Conservation (phyloP, 2,113 vertebrate genomes). For the Oncorhynchus tshawytscha region DNA sequence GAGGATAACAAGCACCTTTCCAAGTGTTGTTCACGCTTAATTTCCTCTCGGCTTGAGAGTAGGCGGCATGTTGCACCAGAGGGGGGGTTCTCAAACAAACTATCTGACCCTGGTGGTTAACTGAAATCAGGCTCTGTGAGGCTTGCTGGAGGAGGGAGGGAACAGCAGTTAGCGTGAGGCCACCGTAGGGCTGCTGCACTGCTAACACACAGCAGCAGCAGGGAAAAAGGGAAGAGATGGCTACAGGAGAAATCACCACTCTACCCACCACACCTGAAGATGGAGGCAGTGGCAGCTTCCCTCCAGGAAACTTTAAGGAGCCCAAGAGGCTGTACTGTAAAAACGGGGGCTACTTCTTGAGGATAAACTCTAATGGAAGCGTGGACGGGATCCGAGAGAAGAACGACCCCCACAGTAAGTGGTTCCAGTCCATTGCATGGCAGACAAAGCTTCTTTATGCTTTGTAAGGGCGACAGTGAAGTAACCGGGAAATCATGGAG, state of each 20-base stretch:
- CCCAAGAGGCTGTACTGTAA: slow-evolving; percentile 95
- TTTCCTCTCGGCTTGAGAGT: slow-evolving; percentile 10
- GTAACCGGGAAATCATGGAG: slow-evolving; percentile 25
- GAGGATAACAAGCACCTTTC: background rate
- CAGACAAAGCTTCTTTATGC: slow-evolving; percentile 60
- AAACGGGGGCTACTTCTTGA: slow-evolving; percentile 93
- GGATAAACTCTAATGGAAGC: slow-evolving; percentile 87
- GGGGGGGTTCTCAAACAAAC: slow-evolving; percentile 34
- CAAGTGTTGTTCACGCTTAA: slow-evolving; percentile 11
- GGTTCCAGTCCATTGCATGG: slow-evolving; percentile 21
- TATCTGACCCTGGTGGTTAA: slow-evolving; percentile 60
- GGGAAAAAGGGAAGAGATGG: slow-evolving; percentile 65
- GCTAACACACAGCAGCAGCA: slow-evolving; percentile 39
- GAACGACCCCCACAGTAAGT: slow-evolving; percentile 91
- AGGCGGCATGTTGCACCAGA: slow-evolving; percentile 46
- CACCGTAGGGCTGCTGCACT: slow-evolving; percentile 43
- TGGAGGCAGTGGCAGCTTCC: slow-evolving; percentile 76
- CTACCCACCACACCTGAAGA: slow-evolving; percentile 82
- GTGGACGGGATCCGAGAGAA: slow-evolving; percentile 94
- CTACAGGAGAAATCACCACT: slow-evolving; percentile 84
- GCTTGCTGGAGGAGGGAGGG: slow-evolving; percentile 28
- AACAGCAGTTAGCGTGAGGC: slow-evolving; percentile 52
- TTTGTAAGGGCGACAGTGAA: slow-evolving; percentile 40
- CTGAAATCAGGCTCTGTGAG: slow-evolving; percentile 43
- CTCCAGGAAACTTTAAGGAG: slow-evolving; percentile 88